Percentiles rank a stretch among this genome's conserved stretches.
Conservation (phyloP, 2,113 vertebrate genomes). For the Hippocampus abdominalis region DNA sequence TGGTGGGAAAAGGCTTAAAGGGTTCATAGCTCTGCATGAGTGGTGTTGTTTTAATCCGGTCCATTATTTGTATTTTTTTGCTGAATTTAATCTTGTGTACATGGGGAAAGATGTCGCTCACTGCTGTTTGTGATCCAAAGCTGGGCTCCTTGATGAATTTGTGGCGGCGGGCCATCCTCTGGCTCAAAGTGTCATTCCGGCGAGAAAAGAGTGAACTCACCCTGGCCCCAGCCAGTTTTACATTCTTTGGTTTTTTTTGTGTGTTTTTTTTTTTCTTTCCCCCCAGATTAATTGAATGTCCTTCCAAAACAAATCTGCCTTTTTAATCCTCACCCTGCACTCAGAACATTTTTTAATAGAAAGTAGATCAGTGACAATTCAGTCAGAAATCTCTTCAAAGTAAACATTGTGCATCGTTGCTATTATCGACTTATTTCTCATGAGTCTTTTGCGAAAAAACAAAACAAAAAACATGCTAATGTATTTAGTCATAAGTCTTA, state of each 20-base stretch:
- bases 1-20: conserved; percentile 29
- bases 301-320: conserved; percentile 23
- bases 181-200: background rate
- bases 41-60: conserved; percentile 31
- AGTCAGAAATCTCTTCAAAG: background rate
- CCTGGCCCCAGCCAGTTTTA: conserved; percentile 23
- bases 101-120: conserved; percentile 38
- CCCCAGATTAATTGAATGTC: conserved; percentile 33
- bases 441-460: too few species aligned
- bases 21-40: conserved; percentile 28
- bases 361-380: background rate
- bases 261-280: conserved; percentile 19
- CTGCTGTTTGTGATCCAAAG: conserved; percentile 44
- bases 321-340: conserved; percentile 36
- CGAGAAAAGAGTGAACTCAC: conserved; percentile 9
- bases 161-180: conserved; percentile 22
- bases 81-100: conserved; percentile 20
- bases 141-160: conserved; percentile 4
- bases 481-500: background rate
- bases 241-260: conserved; percentile 11
- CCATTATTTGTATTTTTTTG: conserved; percentile 17
- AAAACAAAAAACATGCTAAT: background rate
- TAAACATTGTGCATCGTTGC: background rate
- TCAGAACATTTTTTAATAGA: conserved; percentile 3
- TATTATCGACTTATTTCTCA: background rate